Percentiles rank a stretch among this genome's conserved stretches.
Evolutionary conservation across 1,140 invertebrate genomes (phyloP).

Genomic region (Sitophilus oryzae): DNA sequence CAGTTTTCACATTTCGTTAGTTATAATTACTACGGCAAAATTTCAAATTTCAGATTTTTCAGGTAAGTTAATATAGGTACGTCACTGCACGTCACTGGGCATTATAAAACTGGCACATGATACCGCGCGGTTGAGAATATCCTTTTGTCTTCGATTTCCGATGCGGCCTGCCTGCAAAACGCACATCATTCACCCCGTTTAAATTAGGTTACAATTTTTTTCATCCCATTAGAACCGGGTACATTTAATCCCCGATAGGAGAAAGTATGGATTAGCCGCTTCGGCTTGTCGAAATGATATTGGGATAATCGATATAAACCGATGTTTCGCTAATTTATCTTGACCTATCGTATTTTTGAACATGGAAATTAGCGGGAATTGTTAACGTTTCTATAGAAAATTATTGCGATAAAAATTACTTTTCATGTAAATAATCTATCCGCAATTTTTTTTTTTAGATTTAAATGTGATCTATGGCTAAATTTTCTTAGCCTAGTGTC

Average conservation of each 20-base stretch:
- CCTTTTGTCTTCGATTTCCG: constrained; percentile 13
- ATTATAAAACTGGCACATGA: constrained; percentile 5
- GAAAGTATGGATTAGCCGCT: background rate
- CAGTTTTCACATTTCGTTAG: no score
- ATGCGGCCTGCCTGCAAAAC: constrained; percentile 5
- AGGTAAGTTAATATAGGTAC: background rate
- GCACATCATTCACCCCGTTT: constrained; percentile 5
- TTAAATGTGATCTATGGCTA: no score
- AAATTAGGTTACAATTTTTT: constrained; percentile 23
- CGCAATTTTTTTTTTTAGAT: no score
- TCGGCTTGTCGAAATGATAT: background rate
- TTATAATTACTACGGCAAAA: background rate
- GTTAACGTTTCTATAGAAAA: no score
- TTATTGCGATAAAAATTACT: no score
- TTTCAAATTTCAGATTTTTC: background rate
- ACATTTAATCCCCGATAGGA: constrained; percentile 6
- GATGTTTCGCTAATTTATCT: background rate
- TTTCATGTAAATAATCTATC: no score
- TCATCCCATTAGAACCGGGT: constrained; percentile 10
- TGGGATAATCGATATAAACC: background rate
- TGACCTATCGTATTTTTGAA: background rate
- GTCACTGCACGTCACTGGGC: constrained; percentile 6
- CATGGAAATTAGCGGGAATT: background rate
- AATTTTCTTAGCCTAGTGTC: no score
- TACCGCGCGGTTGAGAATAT: constrained; percentile 12